Evolutionary conservation across 37 sponge, comb jelly and placozoan species (phyloP).

Genomic region (Hormiphora californensis): DNA sequence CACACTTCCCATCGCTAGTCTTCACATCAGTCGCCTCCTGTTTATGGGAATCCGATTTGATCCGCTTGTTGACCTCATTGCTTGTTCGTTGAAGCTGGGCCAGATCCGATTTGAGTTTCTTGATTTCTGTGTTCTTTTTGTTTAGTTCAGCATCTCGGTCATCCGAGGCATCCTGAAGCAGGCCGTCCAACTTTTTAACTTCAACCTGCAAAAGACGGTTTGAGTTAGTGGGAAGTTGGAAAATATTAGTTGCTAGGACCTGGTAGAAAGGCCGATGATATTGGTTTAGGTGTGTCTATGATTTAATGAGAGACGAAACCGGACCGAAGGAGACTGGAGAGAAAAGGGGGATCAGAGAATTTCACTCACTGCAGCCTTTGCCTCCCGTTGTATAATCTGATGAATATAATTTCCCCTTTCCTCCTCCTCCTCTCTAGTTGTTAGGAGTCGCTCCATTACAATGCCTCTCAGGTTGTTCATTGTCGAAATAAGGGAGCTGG

Average conservation of each 20-base stretch:
- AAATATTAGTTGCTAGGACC: no score
- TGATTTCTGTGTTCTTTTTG: constrained; percentile 55
- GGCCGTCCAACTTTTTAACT: constrained; percentile 67
- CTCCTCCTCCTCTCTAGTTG: constrained; percentile 73
- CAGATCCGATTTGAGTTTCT: constrained; percentile 65
- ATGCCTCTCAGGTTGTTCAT: constrained; percentile 40
- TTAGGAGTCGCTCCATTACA: constrained; percentile 71
- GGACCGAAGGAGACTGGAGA: no score
- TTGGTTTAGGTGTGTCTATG: no score
- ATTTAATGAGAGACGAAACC: no score
- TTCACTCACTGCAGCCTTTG: constrained; percentile 53
- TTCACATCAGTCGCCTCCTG: constrained; percentile 59
- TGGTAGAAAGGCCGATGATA: no score
- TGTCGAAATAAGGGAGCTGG: constrained; percentile 15
- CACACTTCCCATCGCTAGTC: constrained; percentile 47
- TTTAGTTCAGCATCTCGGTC: constrained; percentile 58
- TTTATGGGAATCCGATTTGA: constrained; percentile 63
- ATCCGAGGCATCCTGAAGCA: constrained; percentile 62
- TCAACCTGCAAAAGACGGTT: no score
- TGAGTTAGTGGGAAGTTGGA: no score
- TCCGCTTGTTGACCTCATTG: constrained; percentile 64
- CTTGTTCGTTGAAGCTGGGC: constrained; percentile 64
- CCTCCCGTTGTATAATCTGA: constrained; percentile 59
- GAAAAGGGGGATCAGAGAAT: no score
- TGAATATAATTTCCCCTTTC: constrained; percentile 60